Conservation (phyloP, 92 coral and sea anemone genomes). For the Montipora capitata region DNA sequence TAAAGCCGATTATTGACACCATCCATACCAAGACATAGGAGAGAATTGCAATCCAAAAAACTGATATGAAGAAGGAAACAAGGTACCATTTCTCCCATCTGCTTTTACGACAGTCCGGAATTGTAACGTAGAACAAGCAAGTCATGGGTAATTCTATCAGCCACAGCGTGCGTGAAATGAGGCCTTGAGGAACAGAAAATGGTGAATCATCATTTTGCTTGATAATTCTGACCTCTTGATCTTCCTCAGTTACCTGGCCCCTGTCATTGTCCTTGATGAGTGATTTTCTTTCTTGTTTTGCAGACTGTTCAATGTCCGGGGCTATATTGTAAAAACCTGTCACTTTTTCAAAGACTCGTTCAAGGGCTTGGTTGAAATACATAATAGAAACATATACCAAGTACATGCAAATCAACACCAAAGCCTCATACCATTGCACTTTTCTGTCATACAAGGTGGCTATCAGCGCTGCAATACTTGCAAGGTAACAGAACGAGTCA, state of each 20-base stretch:
- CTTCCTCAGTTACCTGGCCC: constrained; percentile 47
- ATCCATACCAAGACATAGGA: constrained; percentile 88
- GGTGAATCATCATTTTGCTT: constrained; percentile 47
- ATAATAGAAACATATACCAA: constrained; percentile 73
- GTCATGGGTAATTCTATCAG: constrained; percentile 64
- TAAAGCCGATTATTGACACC: constrained; percentile 89
- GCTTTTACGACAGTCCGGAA: constrained; percentile 85
- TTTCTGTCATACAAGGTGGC: constrained; percentile 72
- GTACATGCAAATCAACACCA: constrained; percentile 83
- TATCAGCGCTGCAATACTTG: constrained; percentile 76
- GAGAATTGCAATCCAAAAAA: constrained; percentile 82
- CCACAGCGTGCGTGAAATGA: constrained; percentile 66
- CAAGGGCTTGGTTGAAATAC: constrained; percentile 79
- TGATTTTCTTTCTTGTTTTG: constrained; percentile 24
- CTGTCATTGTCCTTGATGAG: constrained; percentile 10
- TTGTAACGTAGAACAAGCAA: constrained; percentile 71
- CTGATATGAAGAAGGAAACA: constrained; percentile 71
- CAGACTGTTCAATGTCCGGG: background rate
- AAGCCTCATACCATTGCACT: constrained; percentile 86
- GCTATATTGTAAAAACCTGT: constrained; percentile 13
- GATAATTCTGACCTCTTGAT: constrained; percentile 65
- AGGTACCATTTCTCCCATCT: constrained; percentile 82
- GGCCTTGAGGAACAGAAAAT: constrained; percentile 74
- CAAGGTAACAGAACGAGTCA: constrained; percentile 76
- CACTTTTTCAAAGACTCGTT: constrained; percentile 38